phyloP scores from a whole-genome alignment of 2,888 invertebrate species.

The Iphiclides podalirius region DNA sequence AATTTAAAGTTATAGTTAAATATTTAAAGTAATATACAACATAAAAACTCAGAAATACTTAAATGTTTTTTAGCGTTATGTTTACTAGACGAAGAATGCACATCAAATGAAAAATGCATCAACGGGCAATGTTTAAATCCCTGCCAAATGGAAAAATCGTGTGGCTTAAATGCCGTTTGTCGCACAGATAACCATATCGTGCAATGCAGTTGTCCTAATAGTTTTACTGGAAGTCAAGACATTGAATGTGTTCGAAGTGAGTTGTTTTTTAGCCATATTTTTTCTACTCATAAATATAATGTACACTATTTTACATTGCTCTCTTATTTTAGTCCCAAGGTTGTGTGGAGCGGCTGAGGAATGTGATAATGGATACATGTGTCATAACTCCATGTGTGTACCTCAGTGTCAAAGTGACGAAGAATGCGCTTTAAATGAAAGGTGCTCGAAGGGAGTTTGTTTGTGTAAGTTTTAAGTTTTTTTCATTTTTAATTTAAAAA shows the following conservation, averaged over 20 bases:
- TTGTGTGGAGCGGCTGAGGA: constrained; percentile 86
- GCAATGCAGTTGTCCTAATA: constrained; percentile 90
- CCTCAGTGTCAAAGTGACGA: constrained; percentile 88
- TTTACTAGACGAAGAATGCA: constrained; percentile 89
- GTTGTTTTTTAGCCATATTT: constrained; percentile 12
- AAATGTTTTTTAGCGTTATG: constrained; percentile 84
- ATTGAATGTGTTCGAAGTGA: constrained; percentile 91
- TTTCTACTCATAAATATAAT: constrained; percentile 1
- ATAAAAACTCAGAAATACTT: no score
- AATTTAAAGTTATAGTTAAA: no score
- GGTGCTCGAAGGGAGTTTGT: constrained; percentile 90
- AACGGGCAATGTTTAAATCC: constrained; percentile 91
- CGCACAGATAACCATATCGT: constrained; percentile 85
- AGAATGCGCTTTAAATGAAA: constrained; percentile 93
- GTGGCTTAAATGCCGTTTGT: constrained; percentile 92
- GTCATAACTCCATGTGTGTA: constrained; percentile 90
- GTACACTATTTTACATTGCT: no score
- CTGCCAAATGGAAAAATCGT: constrained; percentile 86
- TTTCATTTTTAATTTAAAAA: constrained; percentile 1
- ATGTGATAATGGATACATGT: constrained; percentile 85
- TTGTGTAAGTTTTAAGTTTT: constrained; percentile 80
- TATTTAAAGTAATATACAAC: no score
- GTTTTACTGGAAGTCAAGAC: constrained; percentile 91
- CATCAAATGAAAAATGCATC: constrained; percentile 87
- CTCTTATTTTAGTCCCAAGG: constrained; percentile 83